A percentile compares a stretch with the other conserved stretches of the same genome.
phyloP scores from a whole-genome alignment of 2,888 invertebrate species.

The Diogma glabrata region DNA sequence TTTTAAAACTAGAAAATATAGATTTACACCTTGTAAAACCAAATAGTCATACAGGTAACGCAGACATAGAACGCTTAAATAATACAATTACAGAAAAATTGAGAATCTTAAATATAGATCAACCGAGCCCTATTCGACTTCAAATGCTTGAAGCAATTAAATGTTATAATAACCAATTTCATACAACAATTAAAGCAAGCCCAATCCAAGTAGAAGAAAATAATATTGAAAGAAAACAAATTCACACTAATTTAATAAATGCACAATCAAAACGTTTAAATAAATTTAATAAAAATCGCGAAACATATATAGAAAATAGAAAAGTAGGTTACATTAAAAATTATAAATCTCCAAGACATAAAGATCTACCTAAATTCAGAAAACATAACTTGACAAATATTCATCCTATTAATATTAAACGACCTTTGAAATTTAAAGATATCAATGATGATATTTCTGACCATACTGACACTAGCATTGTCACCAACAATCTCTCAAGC shows the following conservation, averaged over 20 bases:
- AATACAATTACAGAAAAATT: not conserved
- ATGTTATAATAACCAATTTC: not conserved
- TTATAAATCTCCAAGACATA: not conserved
- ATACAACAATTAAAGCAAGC: not conserved
- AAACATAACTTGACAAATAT: not conserved
- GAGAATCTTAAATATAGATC: not conserved
- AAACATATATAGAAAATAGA: not conserved
- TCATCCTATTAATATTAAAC: not conserved
- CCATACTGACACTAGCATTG: not conserved
- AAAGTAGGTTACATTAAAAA: too few species aligned
- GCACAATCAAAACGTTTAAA: not conserved
- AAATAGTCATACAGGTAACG: not conserved
- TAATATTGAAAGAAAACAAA: not conserved
- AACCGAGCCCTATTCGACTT: too few species aligned
- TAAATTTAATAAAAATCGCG: not conserved
- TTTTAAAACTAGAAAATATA: too few species aligned
- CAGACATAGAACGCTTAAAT: not conserved
- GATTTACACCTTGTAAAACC: not conserved
- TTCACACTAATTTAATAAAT: not conserved
- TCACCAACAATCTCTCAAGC: not conserved
- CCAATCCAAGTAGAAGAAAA: too few species aligned
- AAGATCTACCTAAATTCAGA: not conserved
- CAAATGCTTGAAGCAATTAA: too few species aligned
- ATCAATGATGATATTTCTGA: not conserved
- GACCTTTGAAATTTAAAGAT: not conserved